A percentile compares a stretch with the other conserved stretches of the same genome.
Evolutionary conservation across 2,888 invertebrate species (phyloP).

Genomic region (Drosophila subquinaria): DNA sequence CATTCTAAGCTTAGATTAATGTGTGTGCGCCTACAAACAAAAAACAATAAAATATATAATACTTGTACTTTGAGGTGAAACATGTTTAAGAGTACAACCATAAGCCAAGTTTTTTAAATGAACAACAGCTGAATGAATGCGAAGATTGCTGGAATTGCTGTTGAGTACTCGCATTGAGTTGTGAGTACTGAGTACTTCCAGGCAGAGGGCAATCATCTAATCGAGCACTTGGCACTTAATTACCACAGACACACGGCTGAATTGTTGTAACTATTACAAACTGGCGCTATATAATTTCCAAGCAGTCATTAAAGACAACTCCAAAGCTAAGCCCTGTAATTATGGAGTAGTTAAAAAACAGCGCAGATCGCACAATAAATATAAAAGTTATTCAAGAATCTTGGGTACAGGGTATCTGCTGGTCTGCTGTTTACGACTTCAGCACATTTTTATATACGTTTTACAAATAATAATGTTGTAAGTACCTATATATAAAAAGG

Average conservation of each 20-base stretch:
- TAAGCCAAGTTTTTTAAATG: conserved; percentile 39
- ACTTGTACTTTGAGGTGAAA: conserved; percentile 31
- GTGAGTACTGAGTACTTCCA: conserved; percentile 46
- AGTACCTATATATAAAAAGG: conserved; percentile 41
- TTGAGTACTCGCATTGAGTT: conserved; percentile 8
- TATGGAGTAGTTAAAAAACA: background rate
- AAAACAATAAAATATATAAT: conserved; percentile 17
- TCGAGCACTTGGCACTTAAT: conserved; percentile 77
- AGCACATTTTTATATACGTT: conserved; percentile 15
- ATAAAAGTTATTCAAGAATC: background rate
- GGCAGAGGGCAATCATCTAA: conserved; percentile 70
- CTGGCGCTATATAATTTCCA: conserved; percentile 63
- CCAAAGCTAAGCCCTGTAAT: conserved; percentile 20
- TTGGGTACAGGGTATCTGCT: conserved; percentile 8
- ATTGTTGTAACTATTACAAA: conserved; percentile 55
- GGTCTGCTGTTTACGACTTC: background rate
- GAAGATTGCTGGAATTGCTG: conserved; percentile 54
- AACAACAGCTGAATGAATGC: conserved; percentile 35
- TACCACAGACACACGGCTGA: conserved; percentile 46
- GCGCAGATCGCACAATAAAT: background rate
- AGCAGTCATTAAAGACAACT: conserved; percentile 58
- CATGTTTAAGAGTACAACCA: conserved; percentile 42
- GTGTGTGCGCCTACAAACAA: conserved; percentile 55
- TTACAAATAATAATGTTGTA: conserved; percentile 43
- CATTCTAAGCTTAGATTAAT: conserved; percentile 61